Evolutionary conservation across 2,797 vertebrate species (phyloP), one percentile per base, ranked within the genome.

Genomic region (Odontamblyopus lacepedii): DNA sequence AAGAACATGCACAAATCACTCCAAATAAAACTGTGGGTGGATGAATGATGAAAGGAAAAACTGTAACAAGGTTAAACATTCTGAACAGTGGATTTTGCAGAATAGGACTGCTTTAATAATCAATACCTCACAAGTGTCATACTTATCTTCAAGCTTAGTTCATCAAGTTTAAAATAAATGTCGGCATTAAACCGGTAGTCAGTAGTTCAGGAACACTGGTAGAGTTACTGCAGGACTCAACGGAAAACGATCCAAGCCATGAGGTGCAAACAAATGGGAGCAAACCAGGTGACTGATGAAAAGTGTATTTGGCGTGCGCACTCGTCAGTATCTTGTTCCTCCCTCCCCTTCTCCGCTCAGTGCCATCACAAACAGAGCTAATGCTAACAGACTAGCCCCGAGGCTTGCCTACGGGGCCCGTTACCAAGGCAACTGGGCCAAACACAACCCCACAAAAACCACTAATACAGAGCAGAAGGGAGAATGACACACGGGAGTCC

Each of bases 371-470:
- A 88, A 90, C 86, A 87, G 73, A 6, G 26, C 79, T 85, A 80
- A 88, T 73, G 89, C 82, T 90, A 83, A 87, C 79, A 79, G 74
- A 88, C 83, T 73, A 85, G 78, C 82, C 74, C 82, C 44, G 53
- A 64, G 81, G 82, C 79, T 74, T 65, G 76, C 71, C 85, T 86
- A 73, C 82, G 65, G 79, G 79, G 76, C 85, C 83, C 69, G 87
- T 88, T 78, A n/a, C 85, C 72, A 16, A 85, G 83, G 84, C 72
- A 86, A 90, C 88, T 13, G 65, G 74, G 77, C 79, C 85, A 92
- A 93, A 93, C 84, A 91, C 61, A 74, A 66, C 66, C 74, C 70
- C 84, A 81, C 88, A 84, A 87, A 60, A 92, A 91, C 88, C 80
- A 16, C 89, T 90, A 88, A 90, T 89, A 90, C 61, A 83, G 57